These are phyloP conservation scores for Drosophila baimaii DNA, from an alignment of 1,140 invertebrate genomes.

Conservation along the genomic window DNA sequence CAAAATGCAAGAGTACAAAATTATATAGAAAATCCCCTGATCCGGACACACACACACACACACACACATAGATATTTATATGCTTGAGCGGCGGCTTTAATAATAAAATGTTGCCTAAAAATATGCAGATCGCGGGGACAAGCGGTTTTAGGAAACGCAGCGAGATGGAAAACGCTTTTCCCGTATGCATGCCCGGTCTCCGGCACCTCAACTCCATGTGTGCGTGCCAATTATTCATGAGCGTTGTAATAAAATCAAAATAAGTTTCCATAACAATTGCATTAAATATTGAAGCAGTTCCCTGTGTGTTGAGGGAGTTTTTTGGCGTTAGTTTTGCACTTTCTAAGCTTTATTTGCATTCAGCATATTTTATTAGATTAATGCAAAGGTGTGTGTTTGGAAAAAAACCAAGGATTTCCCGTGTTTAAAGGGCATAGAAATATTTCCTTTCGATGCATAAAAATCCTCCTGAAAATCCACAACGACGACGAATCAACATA, in stretches of 20 bases:
- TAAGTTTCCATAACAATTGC: constrained; percentile 64
- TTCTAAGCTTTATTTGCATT: constrained; percentile 72
- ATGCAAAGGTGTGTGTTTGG: constrained; percentile 1
- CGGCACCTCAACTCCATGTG: constrained; percentile 3
- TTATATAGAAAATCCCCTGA: constrained; percentile 62
- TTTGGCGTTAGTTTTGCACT: constrained; percentile 38
- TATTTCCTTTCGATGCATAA: constrained; percentile 4
- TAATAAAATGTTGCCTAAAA: constrained; percentile 68
- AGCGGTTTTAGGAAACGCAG: constrained; percentile 58
- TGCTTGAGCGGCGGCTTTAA: constrained; percentile 58
- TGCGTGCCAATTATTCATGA: constrained; percentile 58
- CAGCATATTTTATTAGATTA: constrained; percentile 34
- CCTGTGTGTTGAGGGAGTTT: constrained; percentile 22
- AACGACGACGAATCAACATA: constrained; percentile 8
- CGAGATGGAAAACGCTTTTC: constrained; percentile 43
- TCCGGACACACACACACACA: no score
- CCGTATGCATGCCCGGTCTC: constrained; percentile 46
- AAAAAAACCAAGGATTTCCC: constrained; percentile 3
- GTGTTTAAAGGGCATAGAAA: constrained; percentile 9
- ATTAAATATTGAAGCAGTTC: constrained; percentile 65
- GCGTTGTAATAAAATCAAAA: constrained; percentile 77
- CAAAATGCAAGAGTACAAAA: constrained; percentile 73
- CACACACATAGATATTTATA: constrained; percentile 1
- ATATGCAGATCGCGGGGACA: constrained; percentile 67
- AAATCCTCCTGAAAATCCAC: neutral